Evolutionary conservation across 2,113 vertebrate species (phyloP).

Genomic region (Columba janthina): DNA sequence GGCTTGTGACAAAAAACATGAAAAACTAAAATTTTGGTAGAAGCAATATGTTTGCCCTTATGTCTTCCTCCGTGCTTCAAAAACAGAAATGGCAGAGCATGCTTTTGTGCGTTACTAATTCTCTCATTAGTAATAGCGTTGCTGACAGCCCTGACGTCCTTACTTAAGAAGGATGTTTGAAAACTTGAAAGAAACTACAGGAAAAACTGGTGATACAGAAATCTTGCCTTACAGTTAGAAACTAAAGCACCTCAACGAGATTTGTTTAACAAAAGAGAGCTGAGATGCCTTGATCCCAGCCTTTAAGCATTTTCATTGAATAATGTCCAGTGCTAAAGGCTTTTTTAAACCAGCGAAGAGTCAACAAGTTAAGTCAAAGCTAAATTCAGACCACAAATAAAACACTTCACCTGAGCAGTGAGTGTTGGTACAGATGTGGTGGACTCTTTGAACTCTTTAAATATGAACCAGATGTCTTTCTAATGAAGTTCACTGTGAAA

Average conservation of each 20-base stretch:
- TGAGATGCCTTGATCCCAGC: slow-evolving; percentile 21
- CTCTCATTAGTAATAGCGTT: background rate
- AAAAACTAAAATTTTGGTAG: background rate
- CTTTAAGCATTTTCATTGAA: slow-evolving; percentile 13
- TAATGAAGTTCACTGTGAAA: slow-evolving; percentile 3
- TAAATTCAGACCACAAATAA: slow-evolving; percentile 52
- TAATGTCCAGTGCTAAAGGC: slow-evolving; percentile 18
- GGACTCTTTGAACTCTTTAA: slow-evolving; percentile 30
- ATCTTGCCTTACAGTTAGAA: background rate
- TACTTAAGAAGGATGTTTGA: background rate
- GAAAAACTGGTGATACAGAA: slow-evolving; percentile 28
- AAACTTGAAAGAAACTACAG: slow-evolving; percentile 34
- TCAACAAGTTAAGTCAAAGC: slow-evolving; percentile 23
- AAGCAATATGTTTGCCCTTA: background rate
- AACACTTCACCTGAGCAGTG: background rate
- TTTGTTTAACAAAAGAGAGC: background rate
- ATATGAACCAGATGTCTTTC: background rate
- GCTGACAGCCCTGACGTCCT: background rate
- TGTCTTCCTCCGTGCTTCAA: background rate
- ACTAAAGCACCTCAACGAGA: background rate
- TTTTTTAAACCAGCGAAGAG: slow-evolving; percentile 20
- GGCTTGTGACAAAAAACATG: background rate
- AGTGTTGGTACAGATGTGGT: background rate
- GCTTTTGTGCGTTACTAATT: background rate
- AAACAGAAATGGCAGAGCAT: background rate